Conservation (phyloP, 2,888 invertebrate genomes). For the Ichneumoninae sp. region DNA sequence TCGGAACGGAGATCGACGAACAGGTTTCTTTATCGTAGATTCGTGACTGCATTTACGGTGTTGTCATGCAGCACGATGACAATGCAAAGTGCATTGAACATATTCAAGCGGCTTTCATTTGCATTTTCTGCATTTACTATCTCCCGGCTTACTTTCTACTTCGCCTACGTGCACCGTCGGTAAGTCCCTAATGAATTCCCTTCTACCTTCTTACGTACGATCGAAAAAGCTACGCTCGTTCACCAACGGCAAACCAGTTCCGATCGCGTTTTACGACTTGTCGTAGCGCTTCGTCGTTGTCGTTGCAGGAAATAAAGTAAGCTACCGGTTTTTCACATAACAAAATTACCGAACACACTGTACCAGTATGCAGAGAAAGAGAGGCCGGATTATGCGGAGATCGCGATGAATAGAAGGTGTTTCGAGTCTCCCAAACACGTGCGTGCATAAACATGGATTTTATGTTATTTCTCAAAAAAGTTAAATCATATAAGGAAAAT, state of each 20-base stretch:
- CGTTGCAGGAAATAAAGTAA: slow-evolving; percentile 57
- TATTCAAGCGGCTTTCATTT: slow-evolving; percentile 15
- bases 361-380: not conserved
- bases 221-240: slow-evolving; percentile 22
- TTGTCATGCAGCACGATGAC: not conserved
- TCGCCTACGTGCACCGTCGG: slow-evolving; percentile 8
- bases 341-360: slow-evolving; percentile 56
- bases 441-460: not conserved
- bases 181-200: slow-evolving; percentile 42
- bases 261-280: slow-evolving; percentile 41
- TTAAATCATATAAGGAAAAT: not conserved
- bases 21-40: not conserved
- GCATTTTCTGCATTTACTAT: slow-evolving; percentile 7
- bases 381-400: not conserved
- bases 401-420: not conserved
- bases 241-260: slow-evolving; percentile 55
- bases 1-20: not conserved
- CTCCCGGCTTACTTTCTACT: slow-evolving; percentile 42
- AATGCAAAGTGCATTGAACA: slow-evolving; percentile 17
- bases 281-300: not conserved
- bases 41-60: not conserved
- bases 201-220: slow-evolving; percentile 6
- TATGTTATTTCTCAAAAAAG: not conserved
- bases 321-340: slow-evolving; percentile 66
- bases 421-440: not conserved